phyloP scores from a whole-genome alignment of 2,888 invertebrate genomes.

The Metalampra italica region DNA sequence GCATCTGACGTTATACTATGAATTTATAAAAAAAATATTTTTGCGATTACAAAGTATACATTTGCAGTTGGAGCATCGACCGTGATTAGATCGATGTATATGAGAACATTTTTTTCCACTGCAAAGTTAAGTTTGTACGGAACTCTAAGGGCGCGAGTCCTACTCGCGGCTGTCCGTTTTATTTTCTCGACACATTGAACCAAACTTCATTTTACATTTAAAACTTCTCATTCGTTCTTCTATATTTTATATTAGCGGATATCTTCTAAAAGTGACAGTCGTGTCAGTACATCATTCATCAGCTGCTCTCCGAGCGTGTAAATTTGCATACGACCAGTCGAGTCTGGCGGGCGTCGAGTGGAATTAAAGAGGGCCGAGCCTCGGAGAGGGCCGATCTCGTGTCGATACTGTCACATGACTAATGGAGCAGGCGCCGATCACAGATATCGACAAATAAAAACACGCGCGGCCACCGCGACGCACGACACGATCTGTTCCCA shows the following conservation, averaged over 20 bases:
- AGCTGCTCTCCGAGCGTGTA: conserved; percentile 49
- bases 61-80: too few relatives aligned
- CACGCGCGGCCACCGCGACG: conserved; percentile 26
- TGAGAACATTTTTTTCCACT: too few relatives aligned
- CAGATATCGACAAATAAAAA: conserved; percentile 74
- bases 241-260: not conserved
- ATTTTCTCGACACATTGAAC: too few relatives aligned
- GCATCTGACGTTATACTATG: too few relatives aligned
- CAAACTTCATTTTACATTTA: not conserved
- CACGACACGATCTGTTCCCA: conserved; percentile 1
- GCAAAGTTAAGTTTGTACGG: too few relatives aligned
- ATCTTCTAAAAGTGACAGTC: conserved; percentile 13
- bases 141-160: too few relatives aligned
- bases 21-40: too few relatives aligned
- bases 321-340: conserved; percentile 60
- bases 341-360: conserved; percentile 55
- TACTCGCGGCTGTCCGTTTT: too few relatives aligned
- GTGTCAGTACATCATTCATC: conserved; percentile 68
- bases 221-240: not conserved
- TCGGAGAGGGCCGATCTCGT: conserved; percentile 63
- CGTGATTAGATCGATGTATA: too few relatives aligned
- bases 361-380: conserved; percentile 45
- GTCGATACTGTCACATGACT: conserved; percentile 77
- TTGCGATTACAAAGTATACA: too few relatives aligned
- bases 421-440: conserved; percentile 76